phyloP scores from a whole-genome alignment of 2,113 vertebrate genomes.

The Nycticorax nycticorax region DNA sequence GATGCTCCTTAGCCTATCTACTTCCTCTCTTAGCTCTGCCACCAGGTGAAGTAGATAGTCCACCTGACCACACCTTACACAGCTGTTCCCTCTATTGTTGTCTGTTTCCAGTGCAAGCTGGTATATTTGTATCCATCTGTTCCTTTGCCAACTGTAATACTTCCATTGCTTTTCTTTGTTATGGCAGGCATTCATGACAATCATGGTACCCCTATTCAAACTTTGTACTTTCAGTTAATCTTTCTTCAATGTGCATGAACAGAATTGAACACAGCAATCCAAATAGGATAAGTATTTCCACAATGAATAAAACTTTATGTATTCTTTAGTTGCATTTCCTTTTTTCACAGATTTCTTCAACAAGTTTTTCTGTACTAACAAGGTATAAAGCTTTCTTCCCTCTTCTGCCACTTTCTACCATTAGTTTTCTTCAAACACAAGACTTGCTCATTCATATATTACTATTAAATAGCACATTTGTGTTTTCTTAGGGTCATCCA shows the following conservation, averaged over 20 bases:
- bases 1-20: no score
- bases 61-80: no score
- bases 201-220: neutral
- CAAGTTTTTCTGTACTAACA: neutral
- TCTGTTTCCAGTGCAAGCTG: no score
- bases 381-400: neutral
- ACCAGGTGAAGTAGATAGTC: no score
- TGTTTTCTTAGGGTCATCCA: neutral
- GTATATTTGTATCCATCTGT: neutral
- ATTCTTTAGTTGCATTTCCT: neutral
- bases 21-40: no score
- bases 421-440: neutral
- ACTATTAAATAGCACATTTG: neutral
- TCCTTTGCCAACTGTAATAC: neutral
- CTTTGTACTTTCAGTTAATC: neutral
- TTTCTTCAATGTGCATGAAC: neutral
- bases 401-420: neutral
- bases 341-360: neutral
- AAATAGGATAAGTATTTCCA: neutral
- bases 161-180: neutral
- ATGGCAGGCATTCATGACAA: neutral
- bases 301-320: neutral
- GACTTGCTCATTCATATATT: neutral
- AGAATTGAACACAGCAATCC: neutral
- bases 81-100: no score